phyloP scores from a whole-genome alignment of 2,888 invertebrate species.

The Yponomeuta evonymella region DNA sequence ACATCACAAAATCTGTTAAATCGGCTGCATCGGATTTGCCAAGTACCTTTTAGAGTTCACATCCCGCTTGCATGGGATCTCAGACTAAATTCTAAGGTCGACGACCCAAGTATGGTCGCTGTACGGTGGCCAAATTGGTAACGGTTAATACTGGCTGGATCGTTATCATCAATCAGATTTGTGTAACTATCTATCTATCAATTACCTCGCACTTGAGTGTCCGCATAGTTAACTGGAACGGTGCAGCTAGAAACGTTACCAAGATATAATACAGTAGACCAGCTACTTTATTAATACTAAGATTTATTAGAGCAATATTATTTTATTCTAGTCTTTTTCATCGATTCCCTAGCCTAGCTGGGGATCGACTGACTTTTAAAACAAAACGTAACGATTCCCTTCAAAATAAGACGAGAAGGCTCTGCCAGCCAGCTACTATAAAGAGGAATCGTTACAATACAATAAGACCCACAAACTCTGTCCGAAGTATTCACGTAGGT shows the following conservation, averaged over 20 bases:
- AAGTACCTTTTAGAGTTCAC: constrained; percentile 7
- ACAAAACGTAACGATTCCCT: too few relatives aligned
- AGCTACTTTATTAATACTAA: too few relatives aligned
- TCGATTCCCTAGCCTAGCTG: too few relatives aligned
- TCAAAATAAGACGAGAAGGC: too few relatives aligned
- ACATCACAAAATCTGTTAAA: not conserved
- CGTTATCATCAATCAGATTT: constrained; percentile 74
- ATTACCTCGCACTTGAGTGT: constrained; percentile 53
- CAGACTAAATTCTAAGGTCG: constrained; percentile 39
- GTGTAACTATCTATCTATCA: constrained; percentile 69
- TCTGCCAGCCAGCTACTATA: too few relatives aligned
- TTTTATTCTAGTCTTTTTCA: too few relatives aligned
- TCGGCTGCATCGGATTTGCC: constrained; percentile 12
- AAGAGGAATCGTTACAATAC: constrained; percentile 40
- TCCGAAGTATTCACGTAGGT: not conserved
- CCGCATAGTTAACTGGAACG: constrained; percentile 50
- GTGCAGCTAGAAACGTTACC: constrained; percentile 33
- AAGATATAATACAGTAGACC: too few relatives aligned
- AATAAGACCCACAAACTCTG: constrained; percentile 14
- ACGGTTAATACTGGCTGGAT: constrained; percentile 57
- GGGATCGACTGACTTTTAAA: too few relatives aligned
- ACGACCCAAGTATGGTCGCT: constrained; percentile 45
- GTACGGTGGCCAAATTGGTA: constrained; percentile 68
- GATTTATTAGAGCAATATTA: too few relatives aligned
- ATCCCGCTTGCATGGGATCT: not conserved